phyloP scores from a whole-genome alignment of 2,888 invertebrate genomes.

The Epicampocera succincta region DNA sequence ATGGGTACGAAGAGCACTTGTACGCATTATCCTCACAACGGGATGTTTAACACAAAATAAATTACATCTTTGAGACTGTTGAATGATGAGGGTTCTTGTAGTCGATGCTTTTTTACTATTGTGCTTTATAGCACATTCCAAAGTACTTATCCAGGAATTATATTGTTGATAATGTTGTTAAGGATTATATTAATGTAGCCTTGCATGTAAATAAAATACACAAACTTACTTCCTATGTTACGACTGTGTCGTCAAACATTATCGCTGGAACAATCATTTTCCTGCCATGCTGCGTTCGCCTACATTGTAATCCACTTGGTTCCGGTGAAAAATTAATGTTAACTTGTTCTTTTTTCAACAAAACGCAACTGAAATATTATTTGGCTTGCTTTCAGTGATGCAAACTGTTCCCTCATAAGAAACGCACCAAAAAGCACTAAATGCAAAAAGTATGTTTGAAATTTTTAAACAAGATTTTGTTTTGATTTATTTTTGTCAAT shows the following conservation, averaged over 20 bases:
- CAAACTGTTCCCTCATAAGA: too few species aligned
- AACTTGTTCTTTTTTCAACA: neutral
- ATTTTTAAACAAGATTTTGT: too few species aligned
- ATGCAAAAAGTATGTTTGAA: too few species aligned
- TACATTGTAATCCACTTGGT: conserved; percentile 57
- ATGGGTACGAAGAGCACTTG: conserved; percentile 35
- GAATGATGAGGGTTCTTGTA: neutral
- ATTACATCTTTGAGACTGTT: conserved; percentile 30
- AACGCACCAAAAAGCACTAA: too few species aligned
- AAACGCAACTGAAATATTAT: neutral
- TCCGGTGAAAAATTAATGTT: conserved; percentile 42
- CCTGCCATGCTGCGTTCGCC: conserved; percentile 41
- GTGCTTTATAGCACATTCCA: conserved; percentile 6
- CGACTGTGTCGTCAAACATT: conserved; percentile 17
- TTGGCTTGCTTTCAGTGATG: too few species aligned
- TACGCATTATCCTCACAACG: conserved; percentile 59
- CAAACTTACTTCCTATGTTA: too few species aligned
- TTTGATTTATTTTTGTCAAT: too few species aligned
- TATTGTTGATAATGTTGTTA: conserved; percentile 11
- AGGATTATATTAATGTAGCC: too few species aligned
- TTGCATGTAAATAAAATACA: too few species aligned
- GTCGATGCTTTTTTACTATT: conserved; percentile 18
- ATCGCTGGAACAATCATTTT: conserved; percentile 53
- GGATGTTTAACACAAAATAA: conserved; percentile 42
- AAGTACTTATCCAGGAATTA: conserved; percentile 42